Evolutionary conservation across 2,113 vertebrate species (phyloP), one percentile per base, ranked within the genome.

Genomic region (Lycocorax pyrrhopterus): DNA sequence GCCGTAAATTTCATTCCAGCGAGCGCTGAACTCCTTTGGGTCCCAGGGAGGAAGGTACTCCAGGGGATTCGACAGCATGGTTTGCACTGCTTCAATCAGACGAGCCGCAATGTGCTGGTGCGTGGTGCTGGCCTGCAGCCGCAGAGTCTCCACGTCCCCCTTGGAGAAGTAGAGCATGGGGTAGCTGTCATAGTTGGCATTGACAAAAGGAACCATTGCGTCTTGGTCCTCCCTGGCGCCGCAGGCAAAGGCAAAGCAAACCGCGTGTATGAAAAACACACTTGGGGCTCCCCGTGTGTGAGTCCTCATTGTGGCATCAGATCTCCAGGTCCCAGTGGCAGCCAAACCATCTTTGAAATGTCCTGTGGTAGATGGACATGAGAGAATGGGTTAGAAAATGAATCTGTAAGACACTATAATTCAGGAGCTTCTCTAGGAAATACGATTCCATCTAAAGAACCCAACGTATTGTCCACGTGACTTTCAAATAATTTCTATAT

Each of bases 1-100:
- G 58, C 99, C 99, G 1, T 99, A 99, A 60, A 99, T 98, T 96
- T 99, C 99, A 52, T 99, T 99, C 99, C 99, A 99, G 89, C 99
- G 98, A 71, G 99, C 98, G 2, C 99, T 99, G 97, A 99, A 99
- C 25, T 99, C 99, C 4, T 97, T 98, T 0, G 99, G 99, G 52
- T 98, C 99, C 99, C 99, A 99, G 59, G 99, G 99, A 21, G 99
- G 99, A 49, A 99, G 98, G 97, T 99, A 99, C 62, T 98, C 98
- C 93, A 98, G 96, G 2, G 99, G 99, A 51, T 91, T 98, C 12
- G 99, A 98, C 62, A 99, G 97, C 98, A 99, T 99, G 21, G 97
- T 97, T 32, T 99, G 98, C 22, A 98, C 99, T 0, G 99, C 99
- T 63, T 99, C 98, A 0, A 96, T 95, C 96, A 99, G 98, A 47